Percentiles rank a stretch among this genome's conserved stretches.
Evolutionary conservation across 23 tunicate genomes (phyloP).

Genomic region (Ascidia mentula): DNA sequence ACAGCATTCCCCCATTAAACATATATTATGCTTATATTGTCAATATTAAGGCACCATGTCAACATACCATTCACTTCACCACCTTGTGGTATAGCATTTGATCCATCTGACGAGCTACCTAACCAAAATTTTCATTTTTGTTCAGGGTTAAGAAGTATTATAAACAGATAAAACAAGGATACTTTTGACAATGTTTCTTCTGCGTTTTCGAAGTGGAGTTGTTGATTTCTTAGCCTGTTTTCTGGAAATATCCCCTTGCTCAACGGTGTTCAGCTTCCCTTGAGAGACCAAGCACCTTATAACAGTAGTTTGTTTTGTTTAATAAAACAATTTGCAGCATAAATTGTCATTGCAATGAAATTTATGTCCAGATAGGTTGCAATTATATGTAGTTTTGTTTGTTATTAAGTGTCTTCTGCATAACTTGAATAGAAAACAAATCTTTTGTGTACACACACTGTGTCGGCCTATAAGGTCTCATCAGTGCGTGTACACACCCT

Average conservation of each 20-base stretch:
- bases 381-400: no score
- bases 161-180: neutral
- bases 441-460: no score
- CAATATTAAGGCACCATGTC: neutral
- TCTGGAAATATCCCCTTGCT: neutral
- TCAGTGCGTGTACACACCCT: no score
- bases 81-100: neutral
- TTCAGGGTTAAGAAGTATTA: neutral
- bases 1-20: neutral
- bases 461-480: no score
- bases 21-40: neutral
- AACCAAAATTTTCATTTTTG: neutral
- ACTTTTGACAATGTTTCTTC: neutral
- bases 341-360: no score
- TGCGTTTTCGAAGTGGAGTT: neutral
- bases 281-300: constrained; percentile 22
- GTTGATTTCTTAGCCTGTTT: neutral
- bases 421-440: no score
- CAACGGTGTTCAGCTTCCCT: constrained; percentile 38
- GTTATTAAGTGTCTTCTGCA: no score
- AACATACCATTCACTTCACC: neutral
- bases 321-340: no score
- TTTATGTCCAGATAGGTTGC: no score
- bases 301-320: no score
- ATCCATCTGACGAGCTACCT: neutral